Evolutionary conservation across 2,888 invertebrate species (phyloP).

Genomic region (Kryphioiulus occultus): DNA sequence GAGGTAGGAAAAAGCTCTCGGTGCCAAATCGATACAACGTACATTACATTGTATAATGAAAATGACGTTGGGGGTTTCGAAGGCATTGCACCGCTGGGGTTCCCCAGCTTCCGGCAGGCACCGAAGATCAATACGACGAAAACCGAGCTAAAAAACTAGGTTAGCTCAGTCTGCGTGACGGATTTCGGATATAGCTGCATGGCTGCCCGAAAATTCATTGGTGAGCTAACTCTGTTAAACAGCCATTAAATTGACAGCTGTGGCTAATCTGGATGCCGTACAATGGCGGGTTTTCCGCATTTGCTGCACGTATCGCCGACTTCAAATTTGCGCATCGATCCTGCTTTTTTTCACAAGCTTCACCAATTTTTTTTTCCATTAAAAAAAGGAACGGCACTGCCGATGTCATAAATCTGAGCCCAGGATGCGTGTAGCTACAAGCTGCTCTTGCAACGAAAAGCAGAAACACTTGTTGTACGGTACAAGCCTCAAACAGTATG

Average conservation of each 20-base stretch:
- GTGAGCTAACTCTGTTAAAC: neutral
- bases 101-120: conserved; percentile 22
- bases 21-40: conserved; percentile 22
- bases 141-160: neutral
- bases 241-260: conserved; percentile 12
- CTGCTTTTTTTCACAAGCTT: neutral
- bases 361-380: neutral
- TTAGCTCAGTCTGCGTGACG: neutral
- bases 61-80: conserved; percentile 16
- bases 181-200: no score
- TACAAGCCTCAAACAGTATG: no score
- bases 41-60: neutral
- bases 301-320: neutral
- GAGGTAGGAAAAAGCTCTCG: neutral
- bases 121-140: neutral
- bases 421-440: no score
- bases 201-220: neutral
- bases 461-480: neutral
- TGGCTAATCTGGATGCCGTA: neutral
- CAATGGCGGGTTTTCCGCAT: neutral
- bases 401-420: neutral
- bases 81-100: neutral
- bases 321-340: neutral
- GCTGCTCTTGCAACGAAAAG: neutral
- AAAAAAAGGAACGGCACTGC: neutral